Percentiles rank a stretch among this genome's conserved stretches.
These are phyloP conservation scores for Conus betulinus DNA, from an alignment of 1,140 invertebrate species.

Conservation along the genomic window DNA sequence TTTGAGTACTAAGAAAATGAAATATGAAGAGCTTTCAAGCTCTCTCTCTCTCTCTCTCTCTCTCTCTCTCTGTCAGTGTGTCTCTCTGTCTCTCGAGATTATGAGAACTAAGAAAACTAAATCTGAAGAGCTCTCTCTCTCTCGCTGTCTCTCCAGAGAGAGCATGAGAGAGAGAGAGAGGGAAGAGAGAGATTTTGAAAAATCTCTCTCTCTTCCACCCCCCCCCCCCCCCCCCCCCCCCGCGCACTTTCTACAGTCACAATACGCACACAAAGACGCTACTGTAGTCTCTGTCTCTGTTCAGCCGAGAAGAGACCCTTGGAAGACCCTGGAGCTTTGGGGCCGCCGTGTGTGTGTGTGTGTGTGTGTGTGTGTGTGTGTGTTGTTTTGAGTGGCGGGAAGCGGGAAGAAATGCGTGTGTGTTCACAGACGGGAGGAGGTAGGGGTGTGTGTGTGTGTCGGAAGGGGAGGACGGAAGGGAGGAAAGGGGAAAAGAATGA, in stretches of 20 bases:
- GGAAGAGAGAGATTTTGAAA: too few relatives aligned
- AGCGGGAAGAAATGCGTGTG: constrained; percentile 8
- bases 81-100: background rate
- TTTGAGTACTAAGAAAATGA: too few relatives aligned
- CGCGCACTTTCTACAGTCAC: background rate
- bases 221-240: too few relatives aligned
- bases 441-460: background rate
- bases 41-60: background rate
- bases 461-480: background rate
- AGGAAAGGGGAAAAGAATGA: background rate
- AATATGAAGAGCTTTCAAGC: too few relatives aligned
- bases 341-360: too few relatives aligned
- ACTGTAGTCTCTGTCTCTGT: background rate
- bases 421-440: background rate
- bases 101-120: too few relatives aligned
- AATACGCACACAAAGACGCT: constrained; percentile 1
- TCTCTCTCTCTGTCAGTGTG: background rate
- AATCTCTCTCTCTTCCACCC: constrained; percentile 4
- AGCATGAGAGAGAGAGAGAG: too few relatives aligned
- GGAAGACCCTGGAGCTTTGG: too few relatives aligned
- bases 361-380: too few relatives aligned
- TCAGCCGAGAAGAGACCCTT: too few relatives aligned
- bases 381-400: background rate
- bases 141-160: constrained; percentile 2
- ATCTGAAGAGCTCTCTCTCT: too few relatives aligned